Evolutionary conservation across 35 echinoderm and acorn worm species (phyloP).

Genomic region (Ophioderma brevispina): DNA sequence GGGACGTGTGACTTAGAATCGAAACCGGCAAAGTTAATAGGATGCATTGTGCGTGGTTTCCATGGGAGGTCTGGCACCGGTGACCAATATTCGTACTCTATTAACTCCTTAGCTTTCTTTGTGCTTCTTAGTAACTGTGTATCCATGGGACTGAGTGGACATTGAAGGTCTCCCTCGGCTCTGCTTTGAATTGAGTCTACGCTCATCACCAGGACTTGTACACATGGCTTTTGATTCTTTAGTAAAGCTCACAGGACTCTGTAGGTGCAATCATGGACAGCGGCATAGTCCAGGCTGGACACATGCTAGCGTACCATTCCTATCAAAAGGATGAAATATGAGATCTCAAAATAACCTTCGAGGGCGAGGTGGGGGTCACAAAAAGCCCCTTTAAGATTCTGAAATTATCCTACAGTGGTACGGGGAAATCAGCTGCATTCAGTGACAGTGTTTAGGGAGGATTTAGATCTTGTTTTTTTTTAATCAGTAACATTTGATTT

Average conservation of each 20-base stretch:
- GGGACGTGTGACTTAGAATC: not conserved
- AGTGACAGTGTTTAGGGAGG: too few species aligned
- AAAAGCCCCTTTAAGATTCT: too few species aligned
- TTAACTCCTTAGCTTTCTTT: not conserved
- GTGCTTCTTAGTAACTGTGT: not conserved
- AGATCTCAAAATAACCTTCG: too few species aligned
- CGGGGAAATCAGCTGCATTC: too few species aligned
- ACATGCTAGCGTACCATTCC: constrained; percentile 83
- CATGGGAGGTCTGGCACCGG: constrained; percentile 64
- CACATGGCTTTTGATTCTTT: constrained; percentile 27
- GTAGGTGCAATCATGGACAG: constrained; percentile 76
- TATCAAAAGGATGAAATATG: too few species aligned
- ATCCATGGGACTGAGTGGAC: not conserved
- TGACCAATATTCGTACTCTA: constrained; percentile 82
- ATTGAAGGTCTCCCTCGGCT: not conserved
- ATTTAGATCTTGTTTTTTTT: too few species aligned
- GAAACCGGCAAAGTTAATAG: constrained; percentile 68
- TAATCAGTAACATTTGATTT: too few species aligned
- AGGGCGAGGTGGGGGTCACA: too few species aligned
- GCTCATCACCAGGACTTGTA: not conserved
- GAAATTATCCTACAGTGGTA: too few species aligned
- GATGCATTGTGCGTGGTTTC: constrained; percentile 22
- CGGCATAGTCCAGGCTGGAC: constrained; percentile 82
- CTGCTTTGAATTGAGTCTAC: not conserved
- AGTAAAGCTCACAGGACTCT: constrained; percentile 50